A percentile compares a stretch with the other conserved stretches of the same genome.
These are phyloP conservation scores for Bovichtus variegatus DNA, from an alignment of 2,797 vertebrate genomes.

Conservation along the genomic window DNA sequence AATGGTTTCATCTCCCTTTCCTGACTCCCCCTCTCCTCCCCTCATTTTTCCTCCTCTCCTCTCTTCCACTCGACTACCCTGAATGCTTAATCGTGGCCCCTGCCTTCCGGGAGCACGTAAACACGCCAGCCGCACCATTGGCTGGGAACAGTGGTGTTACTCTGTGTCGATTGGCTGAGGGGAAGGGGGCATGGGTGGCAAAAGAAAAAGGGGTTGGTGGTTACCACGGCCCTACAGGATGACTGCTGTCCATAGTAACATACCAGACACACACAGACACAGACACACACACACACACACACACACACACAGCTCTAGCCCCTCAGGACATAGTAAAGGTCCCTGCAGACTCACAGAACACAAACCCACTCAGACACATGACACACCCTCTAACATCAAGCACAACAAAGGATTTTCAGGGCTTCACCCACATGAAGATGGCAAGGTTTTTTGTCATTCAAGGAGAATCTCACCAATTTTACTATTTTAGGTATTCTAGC, in stretches of 20 bases:
- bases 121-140: constrained; percentile 78
- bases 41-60: constrained; percentile 9
- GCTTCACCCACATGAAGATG: constrained; percentile 38
- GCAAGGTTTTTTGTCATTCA: not conserved
- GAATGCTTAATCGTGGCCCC: constrained; percentile 81
- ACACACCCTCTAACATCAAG: constrained; percentile 78
- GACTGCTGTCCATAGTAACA: constrained; percentile 64
- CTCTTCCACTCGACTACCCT: constrained; percentile 81
- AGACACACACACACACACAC: constrained; percentile 25
- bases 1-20: constrained; percentile 69
- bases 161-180: constrained; percentile 65
- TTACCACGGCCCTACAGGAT: constrained; percentile 74
- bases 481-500: not conserved
- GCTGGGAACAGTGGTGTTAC: constrained; percentile 54
- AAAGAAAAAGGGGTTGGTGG: constrained; percentile 67
- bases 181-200: constrained; percentile 64
- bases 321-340: constrained; percentile 67
- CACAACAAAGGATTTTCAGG: constrained; percentile 73
- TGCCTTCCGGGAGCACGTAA: constrained; percentile 79
- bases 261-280: constrained; percentile 26
- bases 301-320: constrained; percentile 31
- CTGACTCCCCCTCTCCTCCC: constrained; percentile 40
- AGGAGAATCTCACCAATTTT: not conserved
- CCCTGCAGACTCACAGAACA: constrained; percentile 63
- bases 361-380: constrained; percentile 76